Percentiles rank a stretch among this genome's conserved stretches.
Evolutionary conservation across 1,140 invertebrate species (phyloP).

Genomic region (Drosophila pruinosa): DNA sequence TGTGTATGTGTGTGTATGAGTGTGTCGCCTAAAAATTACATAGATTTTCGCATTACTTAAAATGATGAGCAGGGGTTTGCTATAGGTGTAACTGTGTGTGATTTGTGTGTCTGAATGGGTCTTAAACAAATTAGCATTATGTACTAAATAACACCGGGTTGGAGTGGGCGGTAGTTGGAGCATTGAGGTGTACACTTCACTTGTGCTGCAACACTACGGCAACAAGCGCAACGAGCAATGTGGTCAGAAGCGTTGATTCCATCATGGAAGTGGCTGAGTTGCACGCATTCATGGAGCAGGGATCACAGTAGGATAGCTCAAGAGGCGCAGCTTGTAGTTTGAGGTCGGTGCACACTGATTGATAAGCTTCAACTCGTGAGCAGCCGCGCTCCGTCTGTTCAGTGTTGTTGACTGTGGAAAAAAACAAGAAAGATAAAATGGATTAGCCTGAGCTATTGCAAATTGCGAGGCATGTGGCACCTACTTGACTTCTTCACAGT

Average conservation of each 20-base stretch:
- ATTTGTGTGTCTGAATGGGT: neutral
- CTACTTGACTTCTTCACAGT: conserved; percentile 46
- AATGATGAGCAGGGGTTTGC: conserved; percentile 22
- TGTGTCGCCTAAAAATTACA: conserved; percentile 50
- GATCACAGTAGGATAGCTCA: conserved; percentile 47
- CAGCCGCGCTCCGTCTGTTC: conserved; percentile 59
- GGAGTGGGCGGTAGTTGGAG: conserved; percentile 9
- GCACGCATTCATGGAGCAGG: conserved; percentile 68
- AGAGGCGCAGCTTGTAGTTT: conserved; percentile 26
- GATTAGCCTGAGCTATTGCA: neutral
- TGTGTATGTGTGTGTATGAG: conserved; percentile 23
- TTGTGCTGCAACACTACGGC: conserved; percentile 55
- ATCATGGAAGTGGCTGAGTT: conserved; percentile 50
- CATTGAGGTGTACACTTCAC: conserved; percentile 14
- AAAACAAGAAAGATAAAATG: neutral
- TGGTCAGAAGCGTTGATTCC: conserved; percentile 42
- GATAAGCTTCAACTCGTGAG: conserved; percentile 51
- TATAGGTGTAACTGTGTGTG: conserved; percentile 1
- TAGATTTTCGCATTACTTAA: conserved; percentile 33
- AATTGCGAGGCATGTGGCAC: neutral
- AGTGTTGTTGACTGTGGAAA: conserved; percentile 57
- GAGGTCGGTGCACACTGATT: conserved; percentile 56
- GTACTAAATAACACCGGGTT: conserved; percentile 67
- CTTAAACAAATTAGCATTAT: conserved; percentile 58
- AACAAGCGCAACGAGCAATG: conserved; percentile 51